These are phyloP conservation scores for Sphaerodactylus townsendi DNA, from an alignment of 2,113 vertebrate genomes.

Conservation along the genomic window DNA sequence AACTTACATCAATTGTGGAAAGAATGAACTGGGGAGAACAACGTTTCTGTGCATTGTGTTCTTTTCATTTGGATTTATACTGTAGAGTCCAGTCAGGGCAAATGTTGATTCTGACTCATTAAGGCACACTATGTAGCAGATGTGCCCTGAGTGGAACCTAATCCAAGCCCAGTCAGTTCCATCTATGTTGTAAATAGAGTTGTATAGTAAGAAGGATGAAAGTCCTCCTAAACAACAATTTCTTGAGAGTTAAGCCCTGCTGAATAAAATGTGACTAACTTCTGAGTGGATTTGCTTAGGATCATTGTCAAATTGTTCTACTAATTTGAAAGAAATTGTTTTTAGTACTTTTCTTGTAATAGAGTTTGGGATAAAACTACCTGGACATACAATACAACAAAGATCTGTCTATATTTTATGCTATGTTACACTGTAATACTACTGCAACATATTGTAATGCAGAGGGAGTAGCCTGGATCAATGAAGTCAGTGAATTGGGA, in stretches of 20 bases:
- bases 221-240: too few relatives aligned
- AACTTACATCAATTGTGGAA: constrained; percentile 25
- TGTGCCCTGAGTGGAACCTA: neutral
- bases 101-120: neutral
- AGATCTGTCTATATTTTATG: too few relatives aligned
- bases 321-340: neutral
- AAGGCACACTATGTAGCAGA: neutral
- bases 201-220: neutral
- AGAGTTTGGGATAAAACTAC: constrained; percentile 7
- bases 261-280: too few relatives aligned
- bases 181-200: constrained; percentile 10
- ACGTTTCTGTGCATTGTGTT: neutral
- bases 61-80: neutral
- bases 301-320: neutral
- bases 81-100: neutral
- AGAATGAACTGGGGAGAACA: neutral
- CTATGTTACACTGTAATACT: too few relatives aligned
- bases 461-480: too few relatives aligned
- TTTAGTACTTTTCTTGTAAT: neutral
- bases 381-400: neutral
- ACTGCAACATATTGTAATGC: too few relatives aligned
- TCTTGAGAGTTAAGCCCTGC: too few relatives aligned
- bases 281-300: too few relatives aligned
- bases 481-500: too few relatives aligned
- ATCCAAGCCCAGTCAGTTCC: constrained; percentile 25